Conservation (phyloP, 2,113 vertebrate genomes). For the Callospermophilus lateralis region DNA sequence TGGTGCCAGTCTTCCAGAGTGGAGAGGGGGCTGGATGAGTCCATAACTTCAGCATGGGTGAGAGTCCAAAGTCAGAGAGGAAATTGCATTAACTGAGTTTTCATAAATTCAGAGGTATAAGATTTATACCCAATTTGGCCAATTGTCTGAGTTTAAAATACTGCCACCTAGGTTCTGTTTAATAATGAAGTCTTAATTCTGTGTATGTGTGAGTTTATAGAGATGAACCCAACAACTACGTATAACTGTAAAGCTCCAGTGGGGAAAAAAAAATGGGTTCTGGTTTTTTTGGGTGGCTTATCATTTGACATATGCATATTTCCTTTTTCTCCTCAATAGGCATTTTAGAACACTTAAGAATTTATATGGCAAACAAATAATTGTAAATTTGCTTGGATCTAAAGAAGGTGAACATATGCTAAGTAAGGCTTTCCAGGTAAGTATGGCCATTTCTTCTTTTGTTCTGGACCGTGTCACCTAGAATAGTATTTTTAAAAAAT, state of each 20-base stretch:
- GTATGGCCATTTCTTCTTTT: slow-evolving; percentile 51
- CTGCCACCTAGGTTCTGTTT: background rate
- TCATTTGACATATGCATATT: slow-evolving; percentile 8
- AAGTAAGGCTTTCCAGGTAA: slow-evolving; percentile 98
- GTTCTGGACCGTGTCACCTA: background rate
- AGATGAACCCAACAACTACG: too few relatives aligned
- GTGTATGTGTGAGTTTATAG: too few relatives aligned
- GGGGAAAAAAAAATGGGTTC: background rate
- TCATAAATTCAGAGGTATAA: slow-evolving; percentile 9
- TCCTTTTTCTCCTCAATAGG: slow-evolving; percentile 86
- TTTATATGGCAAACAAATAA: slow-evolving; percentile 97
- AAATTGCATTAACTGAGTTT: background rate
- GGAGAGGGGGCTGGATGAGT: background rate
- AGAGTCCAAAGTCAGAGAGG: background rate
- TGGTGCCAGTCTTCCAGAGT: background rate
- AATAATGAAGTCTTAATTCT: background rate
- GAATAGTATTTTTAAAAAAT: background rate
- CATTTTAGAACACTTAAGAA: slow-evolving; percentile 96
- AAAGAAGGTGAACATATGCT: slow-evolving; percentile 99
- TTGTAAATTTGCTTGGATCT: slow-evolving; percentile 97
- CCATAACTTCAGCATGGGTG: background rate
- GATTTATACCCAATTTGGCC: background rate
- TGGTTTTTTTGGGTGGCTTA: background rate
- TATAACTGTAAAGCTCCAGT: too few relatives aligned
- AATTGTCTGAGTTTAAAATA: slow-evolving; percentile 4